Conservation (phyloP, 2,797 vertebrate species). For the Gobionotothen gibberifrons region DNA sequence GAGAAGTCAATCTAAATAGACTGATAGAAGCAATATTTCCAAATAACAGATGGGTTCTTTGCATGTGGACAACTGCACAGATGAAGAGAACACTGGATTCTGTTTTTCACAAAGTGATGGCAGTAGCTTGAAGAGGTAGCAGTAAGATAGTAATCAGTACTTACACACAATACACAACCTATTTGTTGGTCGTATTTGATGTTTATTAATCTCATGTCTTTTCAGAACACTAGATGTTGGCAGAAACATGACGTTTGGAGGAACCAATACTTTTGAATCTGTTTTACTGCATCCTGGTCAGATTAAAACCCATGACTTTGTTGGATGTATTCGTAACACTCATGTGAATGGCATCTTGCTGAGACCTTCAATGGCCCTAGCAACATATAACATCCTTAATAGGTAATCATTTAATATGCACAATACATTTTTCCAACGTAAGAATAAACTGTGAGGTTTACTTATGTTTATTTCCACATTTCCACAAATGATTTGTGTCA, state of each 20-base stretch:
- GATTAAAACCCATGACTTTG: slow-evolving; percentile 83
- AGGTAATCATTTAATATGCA: slow-evolving; percentile 60
- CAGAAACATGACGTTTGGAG: slow-evolving; percentile 82
- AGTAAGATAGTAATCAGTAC: background rate
- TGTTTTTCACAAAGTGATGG: slow-evolving; percentile 78
- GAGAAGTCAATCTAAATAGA: background rate
- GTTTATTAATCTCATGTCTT: background rate
- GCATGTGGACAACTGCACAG: slow-evolving; percentile 83
- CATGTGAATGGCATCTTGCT: slow-evolving; percentile 79
- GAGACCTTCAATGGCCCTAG: slow-evolving; percentile 70
- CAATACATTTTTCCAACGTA: background rate
- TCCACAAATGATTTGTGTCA: background rate
- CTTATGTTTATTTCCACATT: background rate
- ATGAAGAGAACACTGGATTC: slow-evolving; percentile 70
- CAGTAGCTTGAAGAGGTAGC: slow-evolving; percentile 76
- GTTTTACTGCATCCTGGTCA: slow-evolving; percentile 73
- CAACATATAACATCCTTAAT: slow-evolving; percentile 74
- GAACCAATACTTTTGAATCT: slow-evolving; percentile 75
- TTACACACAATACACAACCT: background rate
- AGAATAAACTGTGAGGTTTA: background rate
- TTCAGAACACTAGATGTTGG: slow-evolving; percentile 82
- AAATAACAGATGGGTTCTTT: slow-evolving; percentile 80
- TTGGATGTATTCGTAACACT: slow-evolving; percentile 83
- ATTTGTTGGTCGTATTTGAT: background rate
- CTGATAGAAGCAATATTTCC: slow-evolving; percentile 16